Evolutionary conservation across 1,140 invertebrate genomes (phyloP).

Genomic region (Sarcophaga peregrina): DNA sequence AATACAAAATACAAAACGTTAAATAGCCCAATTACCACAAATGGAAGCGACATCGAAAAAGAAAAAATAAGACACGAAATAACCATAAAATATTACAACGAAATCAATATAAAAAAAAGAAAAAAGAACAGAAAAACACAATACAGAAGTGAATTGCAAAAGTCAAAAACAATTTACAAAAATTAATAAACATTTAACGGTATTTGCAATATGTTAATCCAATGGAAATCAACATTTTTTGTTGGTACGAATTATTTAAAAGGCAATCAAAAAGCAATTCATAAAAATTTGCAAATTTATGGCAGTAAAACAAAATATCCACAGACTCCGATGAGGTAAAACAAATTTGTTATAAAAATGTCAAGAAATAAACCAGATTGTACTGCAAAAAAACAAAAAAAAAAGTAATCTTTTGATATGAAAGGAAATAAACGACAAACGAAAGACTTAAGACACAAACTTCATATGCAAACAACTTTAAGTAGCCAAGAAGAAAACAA

Average conservation of each 20-base stretch:
- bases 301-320: not conserved
- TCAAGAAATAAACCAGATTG: not conserved
- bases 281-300: constrained; percentile 63
- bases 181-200: constrained; percentile 37
- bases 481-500: not conserved
- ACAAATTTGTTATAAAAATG: constrained; percentile 31
- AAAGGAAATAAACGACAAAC: constrained; percentile 29
- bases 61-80: not conserved
- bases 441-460: constrained; percentile 33
- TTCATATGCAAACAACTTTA: constrained; percentile 5
- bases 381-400: constrained; percentile 34
- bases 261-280: constrained; percentile 65
- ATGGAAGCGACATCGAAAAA: not conserved
- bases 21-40: constrained; percentile 14
- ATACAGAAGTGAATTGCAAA: not conserved
- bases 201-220: constrained; percentile 34
- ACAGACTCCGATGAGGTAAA: constrained; percentile 33
- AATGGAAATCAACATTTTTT: not conserved
- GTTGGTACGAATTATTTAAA: not conserved
- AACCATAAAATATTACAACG: no score
- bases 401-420: not conserved
- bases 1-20: not conserved
- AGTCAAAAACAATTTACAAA: not conserved
- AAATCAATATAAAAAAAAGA: not conserved
- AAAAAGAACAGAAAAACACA: not conserved